Evolutionary conservation across 2,888 invertebrate genomes (phyloP).

Genomic region (Sipha maydis): DNA sequence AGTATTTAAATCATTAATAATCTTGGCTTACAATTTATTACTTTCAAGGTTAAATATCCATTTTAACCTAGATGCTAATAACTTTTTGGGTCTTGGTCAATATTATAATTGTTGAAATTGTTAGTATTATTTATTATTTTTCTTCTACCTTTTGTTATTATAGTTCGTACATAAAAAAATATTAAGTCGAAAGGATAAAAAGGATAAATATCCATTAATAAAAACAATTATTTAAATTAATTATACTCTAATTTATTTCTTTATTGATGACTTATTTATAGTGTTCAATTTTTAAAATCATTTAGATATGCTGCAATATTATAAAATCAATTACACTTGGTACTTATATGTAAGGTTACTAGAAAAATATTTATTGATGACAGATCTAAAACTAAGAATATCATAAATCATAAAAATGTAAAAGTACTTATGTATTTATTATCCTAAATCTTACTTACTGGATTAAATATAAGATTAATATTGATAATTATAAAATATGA

Average conservation of each 20-base stretch:
- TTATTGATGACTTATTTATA: too few species aligned
- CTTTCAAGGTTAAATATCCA: slow-evolving; percentile 44
- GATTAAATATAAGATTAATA: too few species aligned
- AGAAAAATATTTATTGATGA: too few species aligned
- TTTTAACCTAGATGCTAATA: slow-evolving; percentile 12
- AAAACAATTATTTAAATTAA: too few species aligned
- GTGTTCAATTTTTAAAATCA: neutral
- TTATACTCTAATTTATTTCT: too few species aligned
- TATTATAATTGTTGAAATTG: neutral
- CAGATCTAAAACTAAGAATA: neutral
- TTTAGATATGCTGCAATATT: neutral
- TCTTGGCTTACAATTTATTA: slow-evolving; percentile 12
- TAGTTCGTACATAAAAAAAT: neutral
- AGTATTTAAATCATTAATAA: neutral
- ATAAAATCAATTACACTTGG: neutral
- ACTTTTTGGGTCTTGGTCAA: slow-evolving; percentile 27
- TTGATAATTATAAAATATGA: neutral
- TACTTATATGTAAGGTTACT: neutral
- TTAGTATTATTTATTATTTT: neutral
- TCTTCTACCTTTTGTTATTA: neutral
- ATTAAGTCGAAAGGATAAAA: neutral
- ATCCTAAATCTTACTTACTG: neutral
- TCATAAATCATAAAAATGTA: neutral
- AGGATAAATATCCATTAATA: too few species aligned
- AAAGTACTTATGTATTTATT: neutral